These are phyloP conservation scores for Agrypnia vestita DNA, from an alignment of 1,140 invertebrate species.

Conservation along the genomic window DNA sequence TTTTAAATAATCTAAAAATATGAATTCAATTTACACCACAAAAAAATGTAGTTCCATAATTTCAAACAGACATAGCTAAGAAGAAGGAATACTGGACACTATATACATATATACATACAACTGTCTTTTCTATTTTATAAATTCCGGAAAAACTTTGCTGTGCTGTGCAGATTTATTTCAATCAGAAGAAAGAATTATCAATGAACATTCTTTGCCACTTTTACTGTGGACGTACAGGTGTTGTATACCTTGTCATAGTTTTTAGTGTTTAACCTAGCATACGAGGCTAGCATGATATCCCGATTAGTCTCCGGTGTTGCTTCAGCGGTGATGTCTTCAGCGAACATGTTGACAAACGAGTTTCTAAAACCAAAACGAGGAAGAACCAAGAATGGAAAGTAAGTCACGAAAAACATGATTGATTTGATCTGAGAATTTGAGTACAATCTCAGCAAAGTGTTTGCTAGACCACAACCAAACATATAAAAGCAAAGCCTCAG, in stretches of 20 bases:
- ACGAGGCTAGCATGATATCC: constrained; percentile 14
- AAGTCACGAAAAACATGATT: constrained; percentile 65
- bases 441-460: constrained; percentile 63
- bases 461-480: not conserved
- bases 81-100: too few species aligned
- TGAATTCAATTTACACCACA: too few species aligned
- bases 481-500: constrained; percentile 14
- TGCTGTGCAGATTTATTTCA: too few species aligned
- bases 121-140: too few species aligned
- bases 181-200: not conserved
- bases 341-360: constrained; percentile 67
- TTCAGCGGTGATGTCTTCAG: constrained; percentile 64
- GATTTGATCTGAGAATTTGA: constrained; percentile 65
- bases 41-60: too few species aligned
- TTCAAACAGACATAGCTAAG: too few species aligned
- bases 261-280: not conserved
- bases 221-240: constrained; percentile 6
- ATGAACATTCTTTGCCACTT: constrained; percentile 27
- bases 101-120: too few species aligned
- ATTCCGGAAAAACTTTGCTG: too few species aligned
- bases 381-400: constrained; percentile 69
- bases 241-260: constrained; percentile 24
- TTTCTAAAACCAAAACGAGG: constrained; percentile 64
- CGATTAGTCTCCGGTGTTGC: constrained; percentile 27
- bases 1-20: too few species aligned